Evolutionary conservation across 2,113 vertebrate genomes (phyloP), one percentile per base, ranked within the genome.

Genomic region (Oncorhynchus keta): DNA sequence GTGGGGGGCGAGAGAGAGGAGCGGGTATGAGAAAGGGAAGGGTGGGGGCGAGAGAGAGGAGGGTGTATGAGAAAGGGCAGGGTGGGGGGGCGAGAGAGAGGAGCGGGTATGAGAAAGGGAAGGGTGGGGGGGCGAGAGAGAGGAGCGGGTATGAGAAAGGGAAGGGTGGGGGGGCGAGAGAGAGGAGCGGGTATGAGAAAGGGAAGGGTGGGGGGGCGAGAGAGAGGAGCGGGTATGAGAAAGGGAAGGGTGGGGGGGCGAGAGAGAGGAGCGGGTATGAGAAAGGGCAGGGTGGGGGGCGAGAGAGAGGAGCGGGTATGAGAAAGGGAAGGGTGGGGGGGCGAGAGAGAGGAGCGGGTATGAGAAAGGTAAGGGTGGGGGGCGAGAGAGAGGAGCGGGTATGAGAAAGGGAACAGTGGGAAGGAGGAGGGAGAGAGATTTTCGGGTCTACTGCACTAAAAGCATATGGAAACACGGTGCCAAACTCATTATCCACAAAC

Each of bases 401-500:
- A 24, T 16, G 30, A 20, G 1, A 48, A 70, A 70, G 69, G n/a
- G n/a, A 51, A 45, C 13, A 14, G 14, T 26, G 48, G 4, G 12
- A 14, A n/a, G 28, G 1, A 30, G 72, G 39, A 74, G 64, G 18
- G 39, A 68, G 12, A 68, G 12, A 68, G 88, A 91, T 86, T 88
- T 90, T 86, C 87, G 73, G 87, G 83, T 90, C 88, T 80, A 76
- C 73, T 90, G 85, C 86, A 85, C 90, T 90, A 89, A 90, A 90
- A 92, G 89, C 87, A 76, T 72, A 79, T 79, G 62, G 83, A 68
- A 77, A 84, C 77, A 64, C 72, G 5, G 49, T 73, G 87, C 86
- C 86, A 89, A 76, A 11, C 76, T 8, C 13, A 68, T 32, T n/a
- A 35, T 7, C 35, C 68, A 70, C 5, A 18, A n/a, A 22, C 14